phyloP scores from a whole-genome alignment of 2,888 invertebrate species.

The Phymatocera aterrima region DNA sequence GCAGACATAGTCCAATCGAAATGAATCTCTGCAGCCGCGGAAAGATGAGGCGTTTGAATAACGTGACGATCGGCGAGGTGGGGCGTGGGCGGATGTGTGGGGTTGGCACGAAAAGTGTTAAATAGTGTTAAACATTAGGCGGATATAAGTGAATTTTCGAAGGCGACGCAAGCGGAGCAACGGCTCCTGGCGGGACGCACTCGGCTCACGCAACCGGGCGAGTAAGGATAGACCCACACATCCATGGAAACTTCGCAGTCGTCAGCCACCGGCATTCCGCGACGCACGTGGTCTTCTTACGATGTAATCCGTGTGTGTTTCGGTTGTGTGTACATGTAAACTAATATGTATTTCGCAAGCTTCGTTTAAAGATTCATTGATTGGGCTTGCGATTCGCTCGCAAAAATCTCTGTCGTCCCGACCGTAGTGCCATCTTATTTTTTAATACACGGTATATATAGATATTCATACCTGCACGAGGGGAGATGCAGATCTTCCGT shows the following conservation, averaged over 20 bases:
- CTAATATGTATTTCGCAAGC: too few relatives aligned
- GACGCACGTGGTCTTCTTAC: slow-evolving; percentile 31
- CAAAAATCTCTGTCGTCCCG: too few relatives aligned
- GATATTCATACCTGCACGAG: neutral
- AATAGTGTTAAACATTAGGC: neutral
- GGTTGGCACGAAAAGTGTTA: neutral
- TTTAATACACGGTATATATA: neutral
- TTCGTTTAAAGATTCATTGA: too few relatives aligned
- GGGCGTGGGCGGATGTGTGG: neutral
- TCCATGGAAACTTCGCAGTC: slow-evolving; percentile 32
- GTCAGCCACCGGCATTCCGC: slow-evolving; percentile 37
- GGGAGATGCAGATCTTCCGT: slow-evolving; percentile 1
- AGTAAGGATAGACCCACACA: slow-evolving; percentile 25
- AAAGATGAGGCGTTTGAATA: neutral
- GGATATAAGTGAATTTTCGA: neutral
- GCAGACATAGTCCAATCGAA: too few relatives aligned
- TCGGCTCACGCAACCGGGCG: slow-evolving; percentile 36
- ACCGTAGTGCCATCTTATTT: neutral
- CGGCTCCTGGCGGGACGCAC: slow-evolving; percentile 26
- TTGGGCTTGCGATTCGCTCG: too few relatives aligned
- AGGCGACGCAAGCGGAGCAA: slow-evolving; percentile 31
- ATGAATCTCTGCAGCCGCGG: too few relatives aligned
- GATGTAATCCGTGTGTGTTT: slow-evolving; percentile 1
- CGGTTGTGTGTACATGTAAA: neutral
- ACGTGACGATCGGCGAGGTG: neutral